These are phyloP conservation scores for Aleiodes sp. DNA, from an alignment of 1,140 invertebrate genomes.

Conservation along the genomic window DNA sequence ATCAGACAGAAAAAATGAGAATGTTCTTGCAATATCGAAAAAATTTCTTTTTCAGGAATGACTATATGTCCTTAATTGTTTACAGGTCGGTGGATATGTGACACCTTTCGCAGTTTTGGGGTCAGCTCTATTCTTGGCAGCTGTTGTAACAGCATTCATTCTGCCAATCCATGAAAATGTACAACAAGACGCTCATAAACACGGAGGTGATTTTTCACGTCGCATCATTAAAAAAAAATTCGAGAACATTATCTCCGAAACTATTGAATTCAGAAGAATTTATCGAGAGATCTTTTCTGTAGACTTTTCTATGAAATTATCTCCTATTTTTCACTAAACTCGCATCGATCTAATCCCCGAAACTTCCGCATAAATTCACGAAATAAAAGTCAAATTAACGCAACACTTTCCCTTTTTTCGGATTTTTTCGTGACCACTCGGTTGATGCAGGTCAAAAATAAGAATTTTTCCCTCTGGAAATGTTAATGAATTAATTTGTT, in stretches of 20 bases:
- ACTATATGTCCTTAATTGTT: constrained; percentile 18
- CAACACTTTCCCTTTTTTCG: too few species aligned
- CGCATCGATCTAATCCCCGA: neutral
- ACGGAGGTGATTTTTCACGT: constrained; percentile 71
- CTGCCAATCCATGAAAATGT: constrained; percentile 73
- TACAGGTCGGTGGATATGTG: constrained; percentile 81
- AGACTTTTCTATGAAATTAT: too few species aligned
- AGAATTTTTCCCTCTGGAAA: neutral
- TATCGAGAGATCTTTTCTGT: too few species aligned
- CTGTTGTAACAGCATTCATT: constrained; percentile 78
- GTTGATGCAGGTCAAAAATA: constrained; percentile 6
- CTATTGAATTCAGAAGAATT: too few species aligned
- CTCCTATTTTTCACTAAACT: neutral
- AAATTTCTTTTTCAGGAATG: too few species aligned
- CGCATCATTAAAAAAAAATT: constrained; percentile 7
- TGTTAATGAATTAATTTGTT: constrained; percentile 31
- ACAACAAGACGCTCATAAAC: constrained; percentile 65
- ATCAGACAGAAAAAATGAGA: too few species aligned
- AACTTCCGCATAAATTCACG: too few species aligned
- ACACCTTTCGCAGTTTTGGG: constrained; percentile 89
- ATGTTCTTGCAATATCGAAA: too few species aligned
- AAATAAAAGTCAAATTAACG: too few species aligned
- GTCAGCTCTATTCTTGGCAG: constrained; percentile 77
- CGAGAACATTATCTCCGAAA: too few species aligned
- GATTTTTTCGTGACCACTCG: too few species aligned